These are phyloP conservation scores for Danio jaintianensis DNA, from an alignment of 2,797 vertebrate genomes.

Conservation along the genomic window DNA sequence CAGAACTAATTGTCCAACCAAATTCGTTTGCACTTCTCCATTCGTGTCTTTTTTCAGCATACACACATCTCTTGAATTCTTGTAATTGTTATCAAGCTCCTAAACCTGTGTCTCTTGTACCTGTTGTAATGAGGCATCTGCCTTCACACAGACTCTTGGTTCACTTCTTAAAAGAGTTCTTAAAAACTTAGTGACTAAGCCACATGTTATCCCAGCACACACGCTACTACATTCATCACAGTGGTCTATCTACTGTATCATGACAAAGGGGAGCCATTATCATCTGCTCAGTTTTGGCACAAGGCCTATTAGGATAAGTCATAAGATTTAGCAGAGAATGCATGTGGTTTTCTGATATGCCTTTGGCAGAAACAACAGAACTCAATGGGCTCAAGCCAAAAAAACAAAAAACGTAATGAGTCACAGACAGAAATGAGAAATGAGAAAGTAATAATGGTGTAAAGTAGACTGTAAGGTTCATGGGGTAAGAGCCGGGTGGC, in stretches of 20 bases:
- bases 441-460: not conserved
- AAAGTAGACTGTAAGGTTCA: not conserved
- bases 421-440: conserved; percentile 2
- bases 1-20: not conserved
- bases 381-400: not conserved
- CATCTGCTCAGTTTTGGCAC: conserved; percentile 2
- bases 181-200: not conserved
- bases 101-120: not conserved
- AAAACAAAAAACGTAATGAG: not conserved
- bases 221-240: not conserved
- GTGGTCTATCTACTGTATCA: not conserved
- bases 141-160: not conserved
- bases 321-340: not conserved
- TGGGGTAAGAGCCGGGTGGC: conserved; percentile 46
- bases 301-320: not conserved
- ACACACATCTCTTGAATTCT: not conserved
- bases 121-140: not conserved
- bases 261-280: not conserved
- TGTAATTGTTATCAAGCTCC: too few relatives aligned
- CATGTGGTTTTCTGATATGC: not conserved
- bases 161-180: not conserved
- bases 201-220: not conserved
- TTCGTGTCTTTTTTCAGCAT: not conserved
- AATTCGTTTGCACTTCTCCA: not conserved
- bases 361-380: conserved; percentile 11